These are phyloP conservation scores for Sturnira hondurensis DNA, from an alignment of 2,113 vertebrate genomes.

Conservation along the genomic window DNA sequence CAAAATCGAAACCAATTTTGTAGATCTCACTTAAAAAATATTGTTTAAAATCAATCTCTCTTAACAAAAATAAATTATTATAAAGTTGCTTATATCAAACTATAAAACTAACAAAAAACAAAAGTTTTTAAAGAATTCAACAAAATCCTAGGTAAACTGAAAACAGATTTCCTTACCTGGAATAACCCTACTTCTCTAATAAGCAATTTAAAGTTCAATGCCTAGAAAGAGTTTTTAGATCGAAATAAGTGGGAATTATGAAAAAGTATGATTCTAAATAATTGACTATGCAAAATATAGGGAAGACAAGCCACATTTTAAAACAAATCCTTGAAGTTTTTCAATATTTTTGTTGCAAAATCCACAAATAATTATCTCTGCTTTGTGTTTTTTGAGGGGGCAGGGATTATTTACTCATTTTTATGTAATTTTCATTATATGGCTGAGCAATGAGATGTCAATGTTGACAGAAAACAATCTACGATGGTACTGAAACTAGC, in stretches of 20 bases:
- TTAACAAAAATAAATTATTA: neutral
- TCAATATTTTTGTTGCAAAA: neutral
- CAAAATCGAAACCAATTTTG: neutral
- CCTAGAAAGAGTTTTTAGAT: conserved; percentile 8
- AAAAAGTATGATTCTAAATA: conserved; percentile 1
- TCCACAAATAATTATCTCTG: neutral
- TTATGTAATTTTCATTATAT: neutral
- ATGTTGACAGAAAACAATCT: neutral
- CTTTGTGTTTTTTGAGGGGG: neutral
- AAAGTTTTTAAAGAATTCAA: neutral
- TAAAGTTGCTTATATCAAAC: neutral
- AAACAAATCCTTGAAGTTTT: conserved; percentile 23
- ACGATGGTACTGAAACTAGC: neutral
- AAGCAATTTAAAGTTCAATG: conserved; percentile 5
- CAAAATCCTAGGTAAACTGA: conserved; percentile 4
- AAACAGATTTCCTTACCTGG: conserved; percentile 8
- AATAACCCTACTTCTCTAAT: conserved; percentile 12
- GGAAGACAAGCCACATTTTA: neutral
- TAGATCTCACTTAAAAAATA: conserved; percentile 36
- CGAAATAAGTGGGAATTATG: neutral
- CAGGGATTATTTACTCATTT: neutral
- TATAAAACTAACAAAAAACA: neutral
- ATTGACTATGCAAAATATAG: neutral
- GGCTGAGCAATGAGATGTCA: neutral
- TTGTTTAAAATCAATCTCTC: neutral